Base-by-base conservation (phyloP, 2,888 invertebrate genomes). In the Anoncus sp. region DNA sequence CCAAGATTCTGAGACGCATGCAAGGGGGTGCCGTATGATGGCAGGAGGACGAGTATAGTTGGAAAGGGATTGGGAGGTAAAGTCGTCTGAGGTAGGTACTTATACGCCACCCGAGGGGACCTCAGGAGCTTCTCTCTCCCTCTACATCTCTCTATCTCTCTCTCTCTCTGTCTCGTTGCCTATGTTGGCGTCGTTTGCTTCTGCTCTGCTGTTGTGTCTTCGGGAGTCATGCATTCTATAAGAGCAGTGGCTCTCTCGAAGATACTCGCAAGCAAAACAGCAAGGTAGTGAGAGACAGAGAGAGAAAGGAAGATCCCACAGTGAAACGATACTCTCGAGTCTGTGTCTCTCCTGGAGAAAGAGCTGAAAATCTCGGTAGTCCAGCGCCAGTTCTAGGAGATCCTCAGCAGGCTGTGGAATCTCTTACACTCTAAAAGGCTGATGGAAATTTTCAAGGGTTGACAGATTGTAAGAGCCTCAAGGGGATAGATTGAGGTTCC, bases 201-300 rank as follows among this genome's bases (percentile, higher is more conserved):
- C 69, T 71, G 70, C 75, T 65, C 51, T 70, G 72, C 66, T 60
- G 63, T 83, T 85, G 88, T 85, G 88, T 90, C 89, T 90, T 88
- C 87, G 85, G 63, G 62, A 89, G 88, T 90, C 89, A 89, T 91
- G 90, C 91, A 91, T 90, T 90, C 90, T 91, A 87, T 88, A 91
- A 82, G 87, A 90, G 87, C 88, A 87, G 87, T 76, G 87, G 84
- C 83, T 87, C 87, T 87, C 87, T 84, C 81, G 62, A 67, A 75
- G 45, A 67, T 45, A 38, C 47, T 24, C 27, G 22, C 22, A 16
- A n/a, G 27, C 22, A 14, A 43, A 31, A 31, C 38, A 24, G 22
- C 45, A 14, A 40, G 49, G 59, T 27, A 66, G 35, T 22, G 22
- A 49, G 38, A 49, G n/a, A 38, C 12, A 38, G 24, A 43, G 40